Base-by-base conservation (phyloP, 2,888 invertebrate species). In the Dysmachus trigonus region DNA sequence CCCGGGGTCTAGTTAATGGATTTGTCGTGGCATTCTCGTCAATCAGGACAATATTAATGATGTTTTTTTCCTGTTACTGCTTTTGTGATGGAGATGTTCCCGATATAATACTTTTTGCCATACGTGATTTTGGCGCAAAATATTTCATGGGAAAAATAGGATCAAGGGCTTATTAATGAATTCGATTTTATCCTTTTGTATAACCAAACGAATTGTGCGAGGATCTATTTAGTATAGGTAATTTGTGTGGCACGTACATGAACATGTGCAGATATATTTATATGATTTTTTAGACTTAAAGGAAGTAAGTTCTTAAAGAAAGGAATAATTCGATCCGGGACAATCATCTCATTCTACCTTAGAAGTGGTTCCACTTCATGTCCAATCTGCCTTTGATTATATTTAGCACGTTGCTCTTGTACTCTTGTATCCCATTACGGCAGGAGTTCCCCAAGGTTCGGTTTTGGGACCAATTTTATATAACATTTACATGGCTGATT, bases 1-100 rank as follows among this genome's bases (percentile, higher is more conserved):
- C 41, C n/a, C 27, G 15, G 79, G 79, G 31, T 15, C 47, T 13
- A 0, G 30, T n/a, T 79, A 79, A 79, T 79, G 79, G 79, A 47
- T 79, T 79, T 79, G 38, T 47, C 47, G 35, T 79, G 47, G 76
- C 22, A 76, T 76, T 27, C 31, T 31, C 33, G 76, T 76, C 76
- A 38, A 76, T 35, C 76, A 10, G 76, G 38, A 35, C 38, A 76
- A 35, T 76, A 76, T 76, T 76, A 76, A 76, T 76, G 76, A 76
- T 76, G 22, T 76, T 76, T 76, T 35, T 22, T 76, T 31, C 18
- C 31, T 31, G 31, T 31, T 73, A 2, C 18, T 13, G n/a, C 31
- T 73, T 73, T 73, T 73, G 30, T 73, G 33, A 33, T 73, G 73
- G 33, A 73, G 30, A 73, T 73, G 15, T 73, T 30, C 13, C 31